phyloP scores from a whole-genome alignment of 1,140 invertebrate genomes.

The Phortica variegata region DNA sequence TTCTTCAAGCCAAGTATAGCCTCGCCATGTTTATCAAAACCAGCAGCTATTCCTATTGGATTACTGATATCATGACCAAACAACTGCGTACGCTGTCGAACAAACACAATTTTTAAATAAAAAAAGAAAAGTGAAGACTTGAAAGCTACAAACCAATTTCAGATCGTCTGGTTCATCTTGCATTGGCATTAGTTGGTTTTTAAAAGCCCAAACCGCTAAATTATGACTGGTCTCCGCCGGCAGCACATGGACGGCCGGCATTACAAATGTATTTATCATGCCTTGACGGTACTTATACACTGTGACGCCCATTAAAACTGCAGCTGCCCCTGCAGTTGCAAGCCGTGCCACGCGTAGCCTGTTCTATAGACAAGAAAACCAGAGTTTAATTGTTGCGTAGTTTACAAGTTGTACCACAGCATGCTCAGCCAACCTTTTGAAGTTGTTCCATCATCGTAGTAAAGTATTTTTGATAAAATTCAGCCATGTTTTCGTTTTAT shows the following conservation, averaged over 20 bases:
- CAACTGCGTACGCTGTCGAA: slow-evolving; percentile 66
- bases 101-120: background rate
- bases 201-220: slow-evolving; percentile 70
- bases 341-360: no score
- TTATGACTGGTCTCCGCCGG: slow-evolving; percentile 78
- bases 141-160: slow-evolving; percentile 59
- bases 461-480: no score
- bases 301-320: no score
- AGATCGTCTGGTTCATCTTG: slow-evolving; percentile 63
- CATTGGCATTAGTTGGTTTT: slow-evolving; percentile 71
- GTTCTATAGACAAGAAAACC: no score
- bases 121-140: background rate
- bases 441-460: no score
- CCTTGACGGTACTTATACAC: no score
- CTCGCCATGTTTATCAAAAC: slow-evolving; percentile 97
- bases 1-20: slow-evolving; percentile 78
- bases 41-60: slow-evolving; percentile 94
- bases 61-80: slow-evolving; percentile 76
- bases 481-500: no score
- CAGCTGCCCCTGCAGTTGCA: no score
- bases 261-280: slow-evolving; percentile 34
- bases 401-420: no score
- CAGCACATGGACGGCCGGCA: slow-evolving; percentile 38
- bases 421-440: no score
- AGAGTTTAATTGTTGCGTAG: no score